Evolutionary conservation across 2,888 invertebrate species (phyloP).

Genomic region (Acleris literana): DNA sequence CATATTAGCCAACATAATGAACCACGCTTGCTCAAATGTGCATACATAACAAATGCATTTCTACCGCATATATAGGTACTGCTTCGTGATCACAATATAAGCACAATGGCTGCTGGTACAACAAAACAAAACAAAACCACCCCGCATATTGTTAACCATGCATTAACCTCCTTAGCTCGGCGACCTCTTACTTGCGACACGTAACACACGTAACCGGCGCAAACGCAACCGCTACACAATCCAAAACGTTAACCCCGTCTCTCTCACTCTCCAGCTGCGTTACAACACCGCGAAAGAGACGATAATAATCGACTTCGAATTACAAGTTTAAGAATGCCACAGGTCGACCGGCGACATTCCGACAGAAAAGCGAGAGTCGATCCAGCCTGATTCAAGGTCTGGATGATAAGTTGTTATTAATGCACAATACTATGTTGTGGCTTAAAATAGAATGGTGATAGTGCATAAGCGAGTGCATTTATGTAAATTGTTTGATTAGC

Average conservation of each 20-base stretch:
- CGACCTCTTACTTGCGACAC: conserved; percentile 36
- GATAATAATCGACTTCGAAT: not conserved
- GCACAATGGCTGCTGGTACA: not conserved
- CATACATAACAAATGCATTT: not conserved
- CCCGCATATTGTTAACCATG: conserved; percentile 30
- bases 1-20: no score
- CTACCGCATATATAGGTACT: not conserved
- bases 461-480: not conserved
- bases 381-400: conserved; percentile 41
- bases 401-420: conserved; percentile 32
- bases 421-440: conserved; percentile 23
- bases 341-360: conserved; percentile 62
- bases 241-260: not conserved
- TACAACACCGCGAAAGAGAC: not conserved
- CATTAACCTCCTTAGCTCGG: conserved; percentile 34
- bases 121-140: conserved; percentile 23
- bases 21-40: no score
- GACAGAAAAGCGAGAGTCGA: conserved; percentile 65
- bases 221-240: conserved; percentile 16
- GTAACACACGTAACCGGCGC: conserved; percentile 44
- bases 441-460: conserved; percentile 27
- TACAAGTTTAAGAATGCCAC: conserved; percentile 32
- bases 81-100: conserved; percentile 8
- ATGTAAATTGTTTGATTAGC: not conserved
- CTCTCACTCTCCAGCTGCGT: not conserved